These are phyloP conservation scores for Nyctibius grandis DNA, from an alignment of 2,797 vertebrate genomes.

Conservation along the genomic window DNA sequence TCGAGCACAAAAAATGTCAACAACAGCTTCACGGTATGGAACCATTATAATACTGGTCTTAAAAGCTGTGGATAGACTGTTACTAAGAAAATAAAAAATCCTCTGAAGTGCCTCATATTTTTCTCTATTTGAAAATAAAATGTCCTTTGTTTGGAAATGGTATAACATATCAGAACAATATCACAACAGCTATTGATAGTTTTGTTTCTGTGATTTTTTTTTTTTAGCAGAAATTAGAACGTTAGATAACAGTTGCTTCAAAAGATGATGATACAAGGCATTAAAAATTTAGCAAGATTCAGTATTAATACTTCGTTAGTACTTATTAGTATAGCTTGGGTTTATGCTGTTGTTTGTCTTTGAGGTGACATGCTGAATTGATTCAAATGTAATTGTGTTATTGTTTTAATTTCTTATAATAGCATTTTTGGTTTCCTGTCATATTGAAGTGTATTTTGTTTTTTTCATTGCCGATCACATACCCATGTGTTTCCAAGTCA, in stretches of 20 bases:
- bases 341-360: background rate
- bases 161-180: background rate
- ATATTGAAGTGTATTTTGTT: background rate
- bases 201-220: background rate
- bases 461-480: background rate
- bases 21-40: slow-evolving; percentile 98
- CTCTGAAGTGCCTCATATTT: background rate
- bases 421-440: background rate
- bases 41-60: background rate
- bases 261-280: background rate
- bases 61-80: background rate
- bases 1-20: slow-evolving; percentile 99
- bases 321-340: background rate
- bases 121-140: background rate
- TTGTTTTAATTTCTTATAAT: background rate
- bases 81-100: background rate
- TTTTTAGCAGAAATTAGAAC: background rate
- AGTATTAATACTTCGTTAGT: background rate
- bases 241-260: background rate
- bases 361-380: background rate
- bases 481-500: background rate
- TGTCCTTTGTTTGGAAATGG: background rate
- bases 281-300: background rate
- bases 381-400: background rate
- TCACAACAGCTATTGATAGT: background rate